Evolutionary conservation across 2,113 vertebrate species (phyloP).

Genomic region (Caranx melampygus): DNA sequence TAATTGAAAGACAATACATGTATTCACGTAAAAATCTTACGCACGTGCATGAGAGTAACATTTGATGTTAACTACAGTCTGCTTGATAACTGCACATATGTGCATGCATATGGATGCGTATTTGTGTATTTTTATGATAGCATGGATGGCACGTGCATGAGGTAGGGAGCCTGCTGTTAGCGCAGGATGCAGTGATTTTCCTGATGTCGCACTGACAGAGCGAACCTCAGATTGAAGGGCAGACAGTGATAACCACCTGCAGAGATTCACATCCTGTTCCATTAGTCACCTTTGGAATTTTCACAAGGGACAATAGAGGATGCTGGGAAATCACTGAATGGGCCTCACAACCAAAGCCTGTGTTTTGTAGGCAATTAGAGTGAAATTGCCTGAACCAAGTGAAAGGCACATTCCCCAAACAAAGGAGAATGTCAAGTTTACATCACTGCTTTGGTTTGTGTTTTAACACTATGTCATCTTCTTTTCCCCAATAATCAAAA

Average conservation of each 20-base stretch:
- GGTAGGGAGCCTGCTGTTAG: constrained; percentile 61
- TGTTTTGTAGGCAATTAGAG: constrained; percentile 77
- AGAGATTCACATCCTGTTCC: constrained; percentile 63
- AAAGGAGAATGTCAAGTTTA: constrained; percentile 57
- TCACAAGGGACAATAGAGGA: constrained; percentile 62
- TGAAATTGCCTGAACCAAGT: constrained; percentile 71
- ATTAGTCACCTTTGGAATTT: constrained; percentile 75
- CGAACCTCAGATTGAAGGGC: constrained; percentile 70
- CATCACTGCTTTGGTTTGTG: constrained; percentile 51
- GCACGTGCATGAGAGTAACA: constrained; percentile 2
- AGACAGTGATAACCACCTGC: constrained; percentile 72
- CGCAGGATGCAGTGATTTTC: constrained; percentile 63
- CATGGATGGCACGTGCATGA: constrained; percentile 25
- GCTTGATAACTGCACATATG: constrained; percentile 16
- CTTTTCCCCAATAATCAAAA: constrained; percentile 34
- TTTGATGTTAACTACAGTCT: constrained; percentile 22
- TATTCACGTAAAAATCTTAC: constrained; percentile 21
- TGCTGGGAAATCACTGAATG: constrained; percentile 39
- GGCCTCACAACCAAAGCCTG: constrained; percentile 54
- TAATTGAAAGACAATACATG: constrained; percentile 55
- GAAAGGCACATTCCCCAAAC: constrained; percentile 68
- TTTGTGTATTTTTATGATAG: constrained; percentile 22
- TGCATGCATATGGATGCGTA: constrained; percentile 8
- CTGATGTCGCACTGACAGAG: constrained; percentile 56
- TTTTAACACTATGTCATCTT: constrained; percentile 45